These are phyloP conservation scores for Myotis lucifugus DNA, from an alignment of 2,113 vertebrate genomes.

Conservation along the genomic window DNA sequence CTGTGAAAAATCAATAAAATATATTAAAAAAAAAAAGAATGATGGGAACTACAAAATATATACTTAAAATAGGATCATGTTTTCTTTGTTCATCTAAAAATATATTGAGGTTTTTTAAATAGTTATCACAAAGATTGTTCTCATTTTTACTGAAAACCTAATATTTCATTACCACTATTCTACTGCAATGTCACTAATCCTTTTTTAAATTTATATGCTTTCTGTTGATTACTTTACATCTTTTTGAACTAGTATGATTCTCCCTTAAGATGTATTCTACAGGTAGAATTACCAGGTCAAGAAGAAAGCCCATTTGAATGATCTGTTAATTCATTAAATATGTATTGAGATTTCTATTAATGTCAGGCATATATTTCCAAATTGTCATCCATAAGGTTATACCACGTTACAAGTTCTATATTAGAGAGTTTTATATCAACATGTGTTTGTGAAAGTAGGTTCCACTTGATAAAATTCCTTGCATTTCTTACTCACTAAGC, in stretches of 20 bases:
- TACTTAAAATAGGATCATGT: neutral
- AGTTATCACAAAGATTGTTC: neutral
- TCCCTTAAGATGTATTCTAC: constrained; percentile 44
- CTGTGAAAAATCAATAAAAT: too few relatives aligned
- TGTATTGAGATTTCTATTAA: neutral
- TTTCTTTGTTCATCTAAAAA: constrained; percentile 38
- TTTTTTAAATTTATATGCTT: constrained; percentile 35
- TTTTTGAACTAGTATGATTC: constrained; percentile 38
- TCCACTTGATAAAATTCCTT: constrained; percentile 1
- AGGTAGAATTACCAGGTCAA: neutral
- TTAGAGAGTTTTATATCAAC: neutral
- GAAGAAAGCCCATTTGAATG: constrained; percentile 31
- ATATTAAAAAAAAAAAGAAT: neutral
- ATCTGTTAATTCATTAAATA: constrained; percentile 21
- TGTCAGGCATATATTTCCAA: neutral
- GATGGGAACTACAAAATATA: neutral
- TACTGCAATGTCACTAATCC: neutral
- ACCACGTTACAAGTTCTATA: neutral
- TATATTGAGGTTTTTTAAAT: neutral
- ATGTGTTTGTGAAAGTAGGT: neutral
- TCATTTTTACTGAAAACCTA: constrained; percentile 24
- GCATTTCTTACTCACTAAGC: neutral
- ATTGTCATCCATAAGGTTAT: neutral
- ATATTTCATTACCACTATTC: constrained; percentile 28
- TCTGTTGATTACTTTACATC: constrained; percentile 38